phyloP scores from a whole-genome alignment of 2,113 vertebrate species.

The Ceyx margarethae region DNA sequence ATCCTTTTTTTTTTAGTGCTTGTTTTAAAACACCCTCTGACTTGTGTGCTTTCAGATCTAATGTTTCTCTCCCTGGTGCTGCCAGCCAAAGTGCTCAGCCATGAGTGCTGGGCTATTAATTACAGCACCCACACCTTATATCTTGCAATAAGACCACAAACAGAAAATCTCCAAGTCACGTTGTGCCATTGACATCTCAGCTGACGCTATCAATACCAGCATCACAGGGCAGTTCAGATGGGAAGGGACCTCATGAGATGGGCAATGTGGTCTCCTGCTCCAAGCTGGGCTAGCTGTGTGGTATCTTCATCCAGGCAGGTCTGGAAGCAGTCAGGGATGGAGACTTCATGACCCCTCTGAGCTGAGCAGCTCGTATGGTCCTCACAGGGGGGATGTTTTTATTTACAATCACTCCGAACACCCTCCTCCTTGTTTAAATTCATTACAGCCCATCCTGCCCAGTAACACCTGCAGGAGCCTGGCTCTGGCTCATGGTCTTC shows the following conservation, averaged over 20 bases:
- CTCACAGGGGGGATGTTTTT: not conserved
- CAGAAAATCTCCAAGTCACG: not conserved
- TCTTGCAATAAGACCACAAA: not conserved
- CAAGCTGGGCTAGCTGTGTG: not conserved
- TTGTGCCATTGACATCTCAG: not conserved
- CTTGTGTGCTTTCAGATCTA: not conserved
- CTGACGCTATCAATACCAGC: not conserved
- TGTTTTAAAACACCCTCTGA: not conserved
- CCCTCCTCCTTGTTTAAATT: too few relatives aligned
- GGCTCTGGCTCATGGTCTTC: not conserved
- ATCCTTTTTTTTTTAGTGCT: too few relatives aligned
- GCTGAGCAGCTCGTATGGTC: not conserved
- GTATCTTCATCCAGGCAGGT: not conserved
- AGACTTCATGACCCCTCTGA: not conserved
- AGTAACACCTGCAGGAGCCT: not conserved
- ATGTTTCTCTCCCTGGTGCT: not conserved
- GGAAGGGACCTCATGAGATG: not conserved
- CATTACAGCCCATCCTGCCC: accelerated
- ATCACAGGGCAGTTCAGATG: not conserved
- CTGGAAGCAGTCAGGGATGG: not conserved
- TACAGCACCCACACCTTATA: not conserved
- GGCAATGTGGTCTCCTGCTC: not conserved
- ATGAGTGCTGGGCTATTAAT: accelerated
- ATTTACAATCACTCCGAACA: not conserved
- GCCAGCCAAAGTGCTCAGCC: not conserved